Evolutionary conservation across 2,797 vertebrate genomes (phyloP).

Genomic region (Coendou prehensilis): DNA sequence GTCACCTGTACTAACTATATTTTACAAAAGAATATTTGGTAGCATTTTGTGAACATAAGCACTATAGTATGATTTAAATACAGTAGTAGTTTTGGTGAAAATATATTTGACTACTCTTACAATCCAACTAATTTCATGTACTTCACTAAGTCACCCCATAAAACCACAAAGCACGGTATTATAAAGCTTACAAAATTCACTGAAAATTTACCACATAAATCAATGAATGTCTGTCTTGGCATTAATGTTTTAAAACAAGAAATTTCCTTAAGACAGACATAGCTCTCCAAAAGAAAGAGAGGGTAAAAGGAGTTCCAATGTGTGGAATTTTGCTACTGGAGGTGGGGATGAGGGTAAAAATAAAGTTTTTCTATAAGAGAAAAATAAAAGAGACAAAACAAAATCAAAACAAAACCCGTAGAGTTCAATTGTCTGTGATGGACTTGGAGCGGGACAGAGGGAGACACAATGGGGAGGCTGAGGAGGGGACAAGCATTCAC

Average conservation of each 20-base stretch:
- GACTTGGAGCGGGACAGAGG: slow-evolving; percentile 4
- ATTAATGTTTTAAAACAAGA: slow-evolving; percentile 57
- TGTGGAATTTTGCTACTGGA: slow-evolving; percentile 6
- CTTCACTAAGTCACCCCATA: background rate
- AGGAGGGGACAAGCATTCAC: background rate
- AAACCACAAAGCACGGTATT: slow-evolving; percentile 24
- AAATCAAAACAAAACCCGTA: slow-evolving; percentile 60
- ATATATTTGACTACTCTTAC: slow-evolving; percentile 40
- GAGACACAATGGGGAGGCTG: background rate
- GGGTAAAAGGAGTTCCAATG: slow-evolving; percentile 13
- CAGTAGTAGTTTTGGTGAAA: slow-evolving; percentile 40
- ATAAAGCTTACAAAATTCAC: slow-evolving; percentile 61
- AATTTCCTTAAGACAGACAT: slow-evolving; percentile 29
- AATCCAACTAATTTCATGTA: slow-evolving; percentile 50
- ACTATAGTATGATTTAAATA: slow-evolving; percentile 55
- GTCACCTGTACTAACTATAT: slow-evolving; percentile 28
- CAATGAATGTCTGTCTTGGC: slow-evolving; percentile 7
- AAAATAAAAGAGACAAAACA: background rate
- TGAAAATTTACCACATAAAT: slow-evolving; percentile 44
- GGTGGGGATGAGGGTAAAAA: background rate
- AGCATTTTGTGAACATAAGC: slow-evolving; percentile 57
- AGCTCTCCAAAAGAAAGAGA: slow-evolving; percentile 33
- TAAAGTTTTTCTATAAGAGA: slow-evolving; percentile 1
- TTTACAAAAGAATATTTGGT: slow-evolving; percentile 31
- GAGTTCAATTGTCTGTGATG: background rate